phyloP scores from a whole-genome alignment of 2,113 vertebrate genomes.

The Crypturellus undulatus region DNA sequence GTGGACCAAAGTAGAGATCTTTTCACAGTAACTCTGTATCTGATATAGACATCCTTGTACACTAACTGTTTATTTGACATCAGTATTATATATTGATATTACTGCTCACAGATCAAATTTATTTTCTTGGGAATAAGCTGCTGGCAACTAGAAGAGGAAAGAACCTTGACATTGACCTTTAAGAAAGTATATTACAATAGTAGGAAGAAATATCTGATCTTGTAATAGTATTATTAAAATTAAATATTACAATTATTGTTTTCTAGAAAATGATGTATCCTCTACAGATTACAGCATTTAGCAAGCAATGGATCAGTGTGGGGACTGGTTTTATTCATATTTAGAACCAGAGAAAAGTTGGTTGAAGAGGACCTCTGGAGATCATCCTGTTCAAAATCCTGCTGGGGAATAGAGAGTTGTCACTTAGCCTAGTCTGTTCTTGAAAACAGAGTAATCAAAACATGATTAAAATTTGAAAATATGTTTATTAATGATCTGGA shows the following conservation, averaged over 20 bases:
- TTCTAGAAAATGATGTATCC: neutral
- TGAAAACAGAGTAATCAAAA: neutral
- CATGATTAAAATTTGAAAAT: neutral
- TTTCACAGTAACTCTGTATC: neutral
- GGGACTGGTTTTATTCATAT: neutral
- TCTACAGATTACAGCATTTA: neutral
- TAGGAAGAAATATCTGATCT: neutral
- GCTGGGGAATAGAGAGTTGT: neutral
- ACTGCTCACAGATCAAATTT: neutral
- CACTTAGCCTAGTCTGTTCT: neutral
- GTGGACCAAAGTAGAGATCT: neutral
- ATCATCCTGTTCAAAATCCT: neutral
- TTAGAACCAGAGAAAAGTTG: neutral
- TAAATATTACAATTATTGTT: neutral
- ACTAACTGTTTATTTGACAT: neutral
- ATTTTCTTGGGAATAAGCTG: neutral
- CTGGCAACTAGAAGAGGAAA: neutral
- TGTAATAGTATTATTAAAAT: neutral
- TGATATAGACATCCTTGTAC: neutral
- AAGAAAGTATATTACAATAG: neutral
- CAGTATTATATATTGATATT: neutral
- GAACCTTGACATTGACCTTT: neutral
- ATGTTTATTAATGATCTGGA: neutral
- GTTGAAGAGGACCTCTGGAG: neutral
- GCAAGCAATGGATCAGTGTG: neutral